These are phyloP conservation scores for Pristionchus japonicus DNA, from an alignment of 2,888 invertebrate species.

Conservation along the genomic window DNA sequence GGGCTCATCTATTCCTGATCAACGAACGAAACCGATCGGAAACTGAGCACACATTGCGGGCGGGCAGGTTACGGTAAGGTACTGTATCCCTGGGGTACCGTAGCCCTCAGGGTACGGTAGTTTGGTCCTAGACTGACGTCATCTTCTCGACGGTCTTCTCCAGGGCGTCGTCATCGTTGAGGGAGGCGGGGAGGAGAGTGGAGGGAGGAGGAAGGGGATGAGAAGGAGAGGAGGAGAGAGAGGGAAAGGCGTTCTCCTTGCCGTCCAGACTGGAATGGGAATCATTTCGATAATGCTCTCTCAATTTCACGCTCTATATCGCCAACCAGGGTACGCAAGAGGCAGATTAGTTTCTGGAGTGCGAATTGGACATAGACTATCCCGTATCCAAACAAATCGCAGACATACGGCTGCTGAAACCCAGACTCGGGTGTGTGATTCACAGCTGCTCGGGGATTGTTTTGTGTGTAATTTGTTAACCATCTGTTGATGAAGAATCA, in stretches of 20 bases:
- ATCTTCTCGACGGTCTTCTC: slow-evolving; percentile 12
- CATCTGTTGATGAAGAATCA: no score
- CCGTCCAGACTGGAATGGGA: slow-evolving; percentile 5
- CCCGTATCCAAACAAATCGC: no score
- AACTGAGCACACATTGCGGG: neutral
- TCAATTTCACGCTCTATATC: no score
- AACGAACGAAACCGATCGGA: neutral
- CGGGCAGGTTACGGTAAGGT: neutral
- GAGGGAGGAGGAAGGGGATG: neutral
- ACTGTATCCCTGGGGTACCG: neutral
- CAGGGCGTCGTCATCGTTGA: neutral
- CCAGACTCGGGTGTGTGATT: no score
- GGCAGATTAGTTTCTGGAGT: no score
- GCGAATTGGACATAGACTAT: no score
- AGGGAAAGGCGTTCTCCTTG: slow-evolving; percentile 33
- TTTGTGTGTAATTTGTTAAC: no score
- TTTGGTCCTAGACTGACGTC: neutral
- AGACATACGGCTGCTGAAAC: no score
- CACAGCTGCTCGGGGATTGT: no score
- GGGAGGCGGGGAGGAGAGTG: neutral
- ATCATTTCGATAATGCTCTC: neutral
- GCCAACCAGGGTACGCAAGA: no score
- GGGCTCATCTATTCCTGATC: neutral
- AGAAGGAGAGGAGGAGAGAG: neutral
- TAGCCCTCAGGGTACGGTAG: neutral